Percentiles rank a stretch among this genome's conserved stretches.
These are phyloP conservation scores for Egretta garzetta DNA, from an alignment of 2,113 vertebrate genomes.

Conservation along the genomic window DNA sequence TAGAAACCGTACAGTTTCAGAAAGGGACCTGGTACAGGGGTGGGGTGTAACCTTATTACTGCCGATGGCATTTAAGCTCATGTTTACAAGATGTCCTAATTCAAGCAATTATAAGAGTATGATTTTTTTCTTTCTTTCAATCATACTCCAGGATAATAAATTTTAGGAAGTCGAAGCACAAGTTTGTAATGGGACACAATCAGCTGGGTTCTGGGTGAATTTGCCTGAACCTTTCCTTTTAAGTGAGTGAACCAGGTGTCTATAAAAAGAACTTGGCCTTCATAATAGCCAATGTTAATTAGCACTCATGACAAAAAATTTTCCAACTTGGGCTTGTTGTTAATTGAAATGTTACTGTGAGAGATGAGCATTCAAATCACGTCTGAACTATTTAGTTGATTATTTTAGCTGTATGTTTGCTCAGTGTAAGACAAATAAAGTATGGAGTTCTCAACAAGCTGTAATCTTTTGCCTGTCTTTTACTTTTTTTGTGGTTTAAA, in stretches of 20 bases:
- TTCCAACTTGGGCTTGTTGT: not conserved
- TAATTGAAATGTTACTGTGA: not conserved
- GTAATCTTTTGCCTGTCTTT: not conserved
- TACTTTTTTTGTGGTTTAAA: not conserved
- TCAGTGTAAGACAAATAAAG: not conserved
- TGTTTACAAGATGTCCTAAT: not conserved
- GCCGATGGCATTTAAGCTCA: not conserved
- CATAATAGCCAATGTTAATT: not conserved
- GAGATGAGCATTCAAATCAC: not conserved
- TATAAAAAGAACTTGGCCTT: not conserved
- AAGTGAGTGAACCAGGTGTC: not conserved
- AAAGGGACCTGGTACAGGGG: not conserved
- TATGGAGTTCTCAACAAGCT: not conserved
- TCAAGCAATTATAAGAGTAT: not conserved
- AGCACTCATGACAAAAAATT: not conserved
- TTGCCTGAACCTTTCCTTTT: not conserved
- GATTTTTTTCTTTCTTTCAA: not conserved
- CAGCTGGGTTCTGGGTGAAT: not conserved
- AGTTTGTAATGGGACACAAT: not conserved
- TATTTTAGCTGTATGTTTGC: not conserved
- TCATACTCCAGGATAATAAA: not conserved
- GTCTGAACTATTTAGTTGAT: not conserved
- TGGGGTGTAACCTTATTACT: rapidly evolving
- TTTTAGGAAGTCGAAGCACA: not conserved
- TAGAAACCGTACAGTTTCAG: not conserved